Base-by-base conservation (phyloP, 2,888 invertebrate species). In the Arctia plantaginis region DNA sequence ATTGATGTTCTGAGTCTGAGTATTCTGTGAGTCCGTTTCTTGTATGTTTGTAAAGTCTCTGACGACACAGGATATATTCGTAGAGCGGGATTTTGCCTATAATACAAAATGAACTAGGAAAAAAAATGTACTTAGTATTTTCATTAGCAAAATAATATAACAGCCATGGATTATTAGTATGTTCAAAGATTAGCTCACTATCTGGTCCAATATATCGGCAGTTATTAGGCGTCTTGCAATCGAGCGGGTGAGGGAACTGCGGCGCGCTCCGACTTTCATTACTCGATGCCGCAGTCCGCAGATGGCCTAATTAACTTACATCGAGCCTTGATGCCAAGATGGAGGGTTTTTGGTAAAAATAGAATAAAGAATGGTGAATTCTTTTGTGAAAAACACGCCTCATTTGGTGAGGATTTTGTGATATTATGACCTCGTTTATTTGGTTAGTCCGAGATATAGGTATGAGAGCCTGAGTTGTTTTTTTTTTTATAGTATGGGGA, bases 301-400 rank as follows among this genome's bases (percentile, higher is more conserved):
- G 78, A 71, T 67, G 69, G 41, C 55, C 77, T 85, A 83, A 83
- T 83, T 81, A 83, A 85, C 76, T 85, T 74, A 79, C 66, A 69
- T 66, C 70, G 59, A 71, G 65, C 64, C 39, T 71, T 30, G 39
- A n/a, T 66, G 55, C 64, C 70, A 69, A 72, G 72, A 72, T 75
- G 44, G 59, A 65, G 66, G 71, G 23, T 69, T 59, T 70, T 69
- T 72, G 64, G 51, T 55, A 64, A 62, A 62, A 55, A 68, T 66
- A 69, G 44, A 55, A 55, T 55, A 35, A 68, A 68, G 51, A 69
- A 39, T 69, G n/a, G 64, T 30, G 39, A n/a, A 44, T 62, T 27
- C 30, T 23, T 41, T 70, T 62, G 70, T 59, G 41, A 39, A 30
- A 62, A 62, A 30, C 2, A 27, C 62, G 41, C 15, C 8, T 23